Conservation (phyloP, 2,797 vertebrate species). For the Oreochromis mossambicus region DNA sequence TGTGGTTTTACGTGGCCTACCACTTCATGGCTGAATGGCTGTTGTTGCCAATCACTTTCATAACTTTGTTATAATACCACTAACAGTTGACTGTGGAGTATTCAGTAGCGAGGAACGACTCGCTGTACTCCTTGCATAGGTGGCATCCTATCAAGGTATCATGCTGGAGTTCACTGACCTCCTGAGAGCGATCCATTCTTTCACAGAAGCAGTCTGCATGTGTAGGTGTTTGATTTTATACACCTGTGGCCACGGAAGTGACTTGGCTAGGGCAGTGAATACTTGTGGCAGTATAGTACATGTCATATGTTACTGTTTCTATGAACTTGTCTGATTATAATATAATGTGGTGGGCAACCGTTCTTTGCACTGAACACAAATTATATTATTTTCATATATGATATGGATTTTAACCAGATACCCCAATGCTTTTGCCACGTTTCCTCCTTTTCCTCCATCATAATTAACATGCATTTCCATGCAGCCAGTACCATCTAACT, state of each 20-base stretch:
- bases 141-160: background rate
- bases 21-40: background rate
- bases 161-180: background rate
- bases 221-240: background rate
- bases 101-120: background rate
- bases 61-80: background rate
- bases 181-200: background rate
- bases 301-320: background rate
- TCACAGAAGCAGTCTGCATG: background rate
- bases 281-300: background rate
- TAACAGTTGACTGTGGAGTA: background rate
- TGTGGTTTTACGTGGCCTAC: background rate
- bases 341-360: background rate
- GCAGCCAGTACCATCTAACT: background rate
- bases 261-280: background rate
- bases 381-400: background rate
- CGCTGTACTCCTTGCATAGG: background rate
- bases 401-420: background rate
- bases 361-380: background rate
- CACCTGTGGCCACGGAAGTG: background rate
- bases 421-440: background rate
- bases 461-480: slow-evolving; percentile 8
- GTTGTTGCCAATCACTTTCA: background rate
- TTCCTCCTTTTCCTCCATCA: background rate
- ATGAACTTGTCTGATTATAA: background rate